Conservation (phyloP, 2,888 invertebrate genomes). For the Rhodophaea formosa region DNA sequence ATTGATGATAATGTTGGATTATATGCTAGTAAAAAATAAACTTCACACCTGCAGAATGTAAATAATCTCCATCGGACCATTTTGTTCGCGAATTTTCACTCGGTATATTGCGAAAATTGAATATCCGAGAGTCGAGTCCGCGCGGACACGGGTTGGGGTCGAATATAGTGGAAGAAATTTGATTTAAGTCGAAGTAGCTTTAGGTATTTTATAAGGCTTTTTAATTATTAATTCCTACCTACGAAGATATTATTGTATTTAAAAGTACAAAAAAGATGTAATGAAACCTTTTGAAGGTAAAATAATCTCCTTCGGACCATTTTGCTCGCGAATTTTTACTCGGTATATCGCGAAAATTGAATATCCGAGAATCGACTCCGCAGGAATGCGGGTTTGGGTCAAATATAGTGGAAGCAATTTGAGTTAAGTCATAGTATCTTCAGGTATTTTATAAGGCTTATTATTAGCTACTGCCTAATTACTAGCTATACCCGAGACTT, state of each 20-base stretch:
- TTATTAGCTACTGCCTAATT: too few relatives aligned
- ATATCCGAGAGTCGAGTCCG: not conserved
- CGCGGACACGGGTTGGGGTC: not conserved
- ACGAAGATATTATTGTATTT: too few relatives aligned
- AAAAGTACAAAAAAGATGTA: not conserved
- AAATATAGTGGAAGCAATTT: not conserved
- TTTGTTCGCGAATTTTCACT: not conserved
- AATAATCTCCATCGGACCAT: not conserved
- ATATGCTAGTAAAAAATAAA: not conserved
- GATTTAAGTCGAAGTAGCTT: not conserved
- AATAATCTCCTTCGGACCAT: not conserved
- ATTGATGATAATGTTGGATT: too few relatives aligned
- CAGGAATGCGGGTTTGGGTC: not conserved
- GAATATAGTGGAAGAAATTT: not conserved
- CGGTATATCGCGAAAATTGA: not conserved
- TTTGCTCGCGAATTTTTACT: not conserved
- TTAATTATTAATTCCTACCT: too few relatives aligned
- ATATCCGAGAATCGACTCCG: not conserved
- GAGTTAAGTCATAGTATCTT: not conserved
- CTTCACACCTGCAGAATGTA: conserved; percentile 16
- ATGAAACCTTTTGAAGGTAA: conserved; percentile 16
- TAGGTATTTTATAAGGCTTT: too few relatives aligned
- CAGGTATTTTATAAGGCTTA: too few relatives aligned
- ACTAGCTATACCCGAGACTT: too few relatives aligned
- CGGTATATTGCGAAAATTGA: not conserved